phyloP scores from a whole-genome alignment of 2,888 invertebrate genomes.

The Caenorhabditis afra region DNA sequence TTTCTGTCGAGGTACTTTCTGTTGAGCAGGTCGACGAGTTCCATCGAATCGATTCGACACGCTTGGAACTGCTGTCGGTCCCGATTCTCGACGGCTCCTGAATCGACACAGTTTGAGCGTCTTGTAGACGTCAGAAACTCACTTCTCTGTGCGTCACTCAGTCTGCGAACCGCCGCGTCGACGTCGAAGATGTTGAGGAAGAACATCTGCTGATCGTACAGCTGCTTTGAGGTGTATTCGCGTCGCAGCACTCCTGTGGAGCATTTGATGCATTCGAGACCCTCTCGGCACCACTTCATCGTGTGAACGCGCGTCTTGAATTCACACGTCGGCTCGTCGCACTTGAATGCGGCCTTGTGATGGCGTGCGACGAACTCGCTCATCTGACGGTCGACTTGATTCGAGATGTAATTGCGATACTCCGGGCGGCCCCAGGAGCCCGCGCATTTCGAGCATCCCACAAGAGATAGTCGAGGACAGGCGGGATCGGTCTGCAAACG shows the following conservation, averaged over 20 bases:
- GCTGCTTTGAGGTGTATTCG: slow-evolving; percentile 69
- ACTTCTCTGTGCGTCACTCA: slow-evolving; percentile 63
- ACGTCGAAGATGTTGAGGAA: slow-evolving; percentile 70
- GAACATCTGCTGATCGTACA: slow-evolving; percentile 78
- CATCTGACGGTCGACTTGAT: slow-evolving; percentile 53
- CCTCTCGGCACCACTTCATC: slow-evolving; percentile 66
- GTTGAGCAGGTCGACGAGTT: slow-evolving; percentile 36
- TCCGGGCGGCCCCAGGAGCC: slow-evolving; percentile 28
- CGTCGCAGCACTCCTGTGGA: slow-evolving; percentile 69
- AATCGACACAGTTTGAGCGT: neutral
- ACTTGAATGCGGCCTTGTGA: slow-evolving; percentile 53
- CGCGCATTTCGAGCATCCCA: slow-evolving; percentile 56
- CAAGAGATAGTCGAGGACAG: slow-evolving; percentile 43
- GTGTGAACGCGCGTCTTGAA: slow-evolving; percentile 56
- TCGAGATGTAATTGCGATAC: slow-evolving; percentile 34
- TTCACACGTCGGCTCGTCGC: slow-evolving; percentile 72
- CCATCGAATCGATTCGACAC: slow-evolving; percentile 23
- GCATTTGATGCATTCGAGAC: slow-evolving; percentile 72
- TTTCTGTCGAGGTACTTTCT: slow-evolving; percentile 61
- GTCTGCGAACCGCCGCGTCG: slow-evolving; percentile 52
- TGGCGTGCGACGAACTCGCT: slow-evolving; percentile 55
- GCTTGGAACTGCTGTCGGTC: slow-evolving; percentile 30
- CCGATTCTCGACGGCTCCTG: slow-evolving; percentile 33
- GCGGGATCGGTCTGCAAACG: slow-evolving; percentile 48
- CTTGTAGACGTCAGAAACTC: slow-evolving; percentile 25